Conservation (phyloP, 2,888 invertebrate species). For the Seira ritae region DNA sequence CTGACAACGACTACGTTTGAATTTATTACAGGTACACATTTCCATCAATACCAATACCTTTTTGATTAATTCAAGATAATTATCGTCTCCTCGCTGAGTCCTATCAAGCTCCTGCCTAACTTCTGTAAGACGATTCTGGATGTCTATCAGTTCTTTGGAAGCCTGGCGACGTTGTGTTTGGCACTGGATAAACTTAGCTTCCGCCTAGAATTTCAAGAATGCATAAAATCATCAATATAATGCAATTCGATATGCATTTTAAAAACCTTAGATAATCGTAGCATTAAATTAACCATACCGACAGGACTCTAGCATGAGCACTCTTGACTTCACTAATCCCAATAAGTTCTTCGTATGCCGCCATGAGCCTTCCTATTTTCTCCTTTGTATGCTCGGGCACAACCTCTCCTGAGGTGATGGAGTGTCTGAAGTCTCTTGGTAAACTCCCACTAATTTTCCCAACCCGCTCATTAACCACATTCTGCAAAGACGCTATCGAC, state of each 20-base stretch:
- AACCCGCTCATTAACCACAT: constrained; percentile 9
- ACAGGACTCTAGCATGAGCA: constrained; percentile 84
- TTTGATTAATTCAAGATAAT: constrained; percentile 84
- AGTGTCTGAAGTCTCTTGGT: constrained; percentile 4
- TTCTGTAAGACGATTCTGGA: constrained; percentile 82
- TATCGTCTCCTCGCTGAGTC: constrained; percentile 85
- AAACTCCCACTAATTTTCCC: constrained; percentile 1
- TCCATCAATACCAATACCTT: constrained; percentile 77
- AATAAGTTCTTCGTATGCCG: constrained; percentile 83
- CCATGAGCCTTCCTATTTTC: constrained; percentile 71
- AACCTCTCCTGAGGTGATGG: constrained; percentile 12
- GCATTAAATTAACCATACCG: constrained; percentile 77
- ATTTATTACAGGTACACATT: constrained; percentile 1
- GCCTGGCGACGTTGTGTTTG: constrained; percentile 82
- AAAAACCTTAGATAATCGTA: too few species aligned
- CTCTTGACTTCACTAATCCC: constrained; percentile 87
- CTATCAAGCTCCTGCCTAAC: constrained; percentile 86
- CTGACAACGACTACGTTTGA: too few species aligned
- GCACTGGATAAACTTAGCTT: constrained; percentile 82
- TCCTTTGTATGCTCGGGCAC: constrained; percentile 34
- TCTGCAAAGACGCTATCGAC: background rate
- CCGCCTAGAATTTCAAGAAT: constrained; percentile 74
- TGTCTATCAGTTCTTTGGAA: constrained; percentile 79
- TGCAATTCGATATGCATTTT: too few species aligned
- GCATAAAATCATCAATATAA: too few species aligned